Evolutionary conservation across 2,888 invertebrate genomes (phyloP).

Genomic region (Macropis europaea): DNA sequence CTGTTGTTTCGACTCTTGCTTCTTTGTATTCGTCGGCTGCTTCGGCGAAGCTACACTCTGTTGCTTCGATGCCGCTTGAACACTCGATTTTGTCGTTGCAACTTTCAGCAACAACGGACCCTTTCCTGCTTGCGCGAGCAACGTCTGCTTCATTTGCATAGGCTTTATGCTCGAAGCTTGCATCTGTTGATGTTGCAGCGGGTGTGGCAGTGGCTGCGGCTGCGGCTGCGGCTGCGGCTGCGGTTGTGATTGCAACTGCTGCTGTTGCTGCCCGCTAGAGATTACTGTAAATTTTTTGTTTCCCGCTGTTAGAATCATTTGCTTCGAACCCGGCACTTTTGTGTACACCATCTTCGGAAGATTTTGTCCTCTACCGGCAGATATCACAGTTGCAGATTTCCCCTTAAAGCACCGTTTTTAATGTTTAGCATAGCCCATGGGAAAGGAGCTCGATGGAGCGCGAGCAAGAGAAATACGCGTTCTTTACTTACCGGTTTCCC

Average conservation of each 20-base stretch:
- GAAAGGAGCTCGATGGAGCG: neutral
- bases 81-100: neutral
- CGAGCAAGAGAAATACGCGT: neutral
- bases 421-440: neutral
- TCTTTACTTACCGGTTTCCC: constrained; percentile 51
- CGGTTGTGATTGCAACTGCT: neutral
- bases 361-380: constrained; percentile 55
- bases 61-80: constrained; percentile 11
- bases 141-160: constrained; percentile 50
- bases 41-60: constrained; percentile 32
- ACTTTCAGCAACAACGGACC: constrained; percentile 57
- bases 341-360: constrained; percentile 74
- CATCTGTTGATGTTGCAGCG: constrained; percentile 61
- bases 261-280: constrained; percentile 31
- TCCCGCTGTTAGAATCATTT: constrained; percentile 72
- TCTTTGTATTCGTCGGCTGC: constrained; percentile 64
- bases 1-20: constrained; percentile 71
- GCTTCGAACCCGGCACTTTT: constrained; percentile 74
- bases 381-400: constrained; percentile 48
- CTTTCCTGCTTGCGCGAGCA: constrained; percentile 29
- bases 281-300: constrained; percentile 68
- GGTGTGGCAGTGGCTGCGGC: neutral
- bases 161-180: constrained; percentile 30
- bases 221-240: constrained; percentile 34
- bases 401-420: constrained; percentile 42